These are phyloP conservation scores for Aphidius ervi DNA, from an alignment of 1,140 invertebrate species.

Conservation along the genomic window DNA sequence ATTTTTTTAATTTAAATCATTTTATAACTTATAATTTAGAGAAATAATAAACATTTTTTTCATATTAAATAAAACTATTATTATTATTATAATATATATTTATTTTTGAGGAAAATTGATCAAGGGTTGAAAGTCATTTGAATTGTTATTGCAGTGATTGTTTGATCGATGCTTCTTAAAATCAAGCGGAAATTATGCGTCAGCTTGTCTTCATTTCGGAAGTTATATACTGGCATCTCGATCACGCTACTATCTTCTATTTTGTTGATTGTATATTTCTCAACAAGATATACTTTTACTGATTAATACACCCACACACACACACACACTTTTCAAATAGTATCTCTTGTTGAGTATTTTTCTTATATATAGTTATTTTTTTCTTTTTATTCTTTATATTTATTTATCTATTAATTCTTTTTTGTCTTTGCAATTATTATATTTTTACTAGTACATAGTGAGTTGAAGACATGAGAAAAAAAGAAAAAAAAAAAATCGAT, in stretches of 20 bases:
- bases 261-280: conserved; percentile 37
- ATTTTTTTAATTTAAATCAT: not conserved
- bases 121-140: conserved; percentile 12
- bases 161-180: conserved; percentile 50
- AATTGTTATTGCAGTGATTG: conserved; percentile 34
- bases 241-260: conserved; percentile 50
- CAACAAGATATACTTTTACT: not conserved
- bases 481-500: no score
- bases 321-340: no score
- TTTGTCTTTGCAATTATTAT: no score
- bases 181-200: conserved; percentile 54
- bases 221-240: conserved; percentile 40
- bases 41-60: not conserved
- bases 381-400: no score
- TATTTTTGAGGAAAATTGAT: not conserved
- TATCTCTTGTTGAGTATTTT: no score
- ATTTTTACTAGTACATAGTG: no score
- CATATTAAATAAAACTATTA: not conserved
- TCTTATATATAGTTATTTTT: no score
- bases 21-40: no score
- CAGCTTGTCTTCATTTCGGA: conserved; percentile 47
- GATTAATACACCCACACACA: not conserved
- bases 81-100: not conserved
- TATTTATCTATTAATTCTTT: no score
- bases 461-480: no score